Evolutionary conservation across 1,140 invertebrate species (phyloP).

Genomic region (Ephestia elutella): DNA sequence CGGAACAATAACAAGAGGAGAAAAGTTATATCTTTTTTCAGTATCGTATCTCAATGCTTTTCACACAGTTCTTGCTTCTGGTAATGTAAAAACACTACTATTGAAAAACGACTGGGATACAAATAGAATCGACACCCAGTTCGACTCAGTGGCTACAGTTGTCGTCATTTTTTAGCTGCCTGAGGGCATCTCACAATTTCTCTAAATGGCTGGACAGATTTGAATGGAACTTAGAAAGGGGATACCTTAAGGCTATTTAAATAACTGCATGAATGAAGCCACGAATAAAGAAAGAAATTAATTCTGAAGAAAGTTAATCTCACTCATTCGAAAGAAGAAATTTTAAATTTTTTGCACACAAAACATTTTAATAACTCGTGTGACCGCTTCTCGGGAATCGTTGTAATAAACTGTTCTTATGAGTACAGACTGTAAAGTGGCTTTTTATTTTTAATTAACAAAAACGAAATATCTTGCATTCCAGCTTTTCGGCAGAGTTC

Average conservation of each 20-base stretch:
- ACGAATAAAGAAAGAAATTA: not conserved
- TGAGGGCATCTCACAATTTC: not conserved
- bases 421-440: not conserved
- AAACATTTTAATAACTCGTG: slow-evolving; percentile 2
- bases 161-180: too few species aligned
- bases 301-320: not conserved
- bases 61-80: too few species aligned
- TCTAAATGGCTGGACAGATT: too few species aligned
- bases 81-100: too few species aligned
- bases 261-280: not conserved
- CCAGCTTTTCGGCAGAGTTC: not conserved
- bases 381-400: not conserved
- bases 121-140: too few species aligned
- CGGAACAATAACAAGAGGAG: too few species aligned
- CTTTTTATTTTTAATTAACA: slow-evolving; percentile 4
- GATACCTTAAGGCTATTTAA: not conserved
- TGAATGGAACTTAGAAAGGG: too few species aligned
- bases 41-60: too few species aligned
- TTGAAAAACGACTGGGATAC: too few species aligned
- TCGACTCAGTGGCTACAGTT: too few species aligned
- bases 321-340: not conserved
- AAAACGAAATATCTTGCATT: not conserved
- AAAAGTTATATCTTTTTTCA: too few species aligned
- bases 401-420: not conserved
- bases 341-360: not conserved